These are phyloP conservation scores for Lepus americanus DNA, from an alignment of 2,113 vertebrate genomes.

Conservation along the genomic window DNA sequence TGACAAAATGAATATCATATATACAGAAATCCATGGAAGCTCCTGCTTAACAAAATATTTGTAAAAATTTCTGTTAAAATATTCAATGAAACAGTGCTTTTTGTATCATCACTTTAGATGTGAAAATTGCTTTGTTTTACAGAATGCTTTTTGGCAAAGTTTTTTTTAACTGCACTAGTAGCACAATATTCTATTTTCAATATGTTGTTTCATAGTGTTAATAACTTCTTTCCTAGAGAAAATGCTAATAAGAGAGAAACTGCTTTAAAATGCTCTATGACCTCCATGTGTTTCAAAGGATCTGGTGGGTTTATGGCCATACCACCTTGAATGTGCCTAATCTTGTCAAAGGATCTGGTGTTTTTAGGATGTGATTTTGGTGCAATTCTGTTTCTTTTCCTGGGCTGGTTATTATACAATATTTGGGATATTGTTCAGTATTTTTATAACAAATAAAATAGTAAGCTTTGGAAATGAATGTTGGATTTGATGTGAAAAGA, in stretches of 20 bases:
- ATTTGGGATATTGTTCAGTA: not conserved
- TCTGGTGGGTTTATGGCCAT: not conserved
- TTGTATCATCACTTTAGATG: not conserved
- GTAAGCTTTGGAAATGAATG: not conserved
- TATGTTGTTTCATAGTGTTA: not conserved
- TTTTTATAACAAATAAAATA: constrained; percentile 28
- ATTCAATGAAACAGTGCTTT: not conserved
- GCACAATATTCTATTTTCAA: not conserved
- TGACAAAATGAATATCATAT: not conserved
- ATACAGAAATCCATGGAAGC: constrained; percentile 27
- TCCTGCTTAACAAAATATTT: not conserved
- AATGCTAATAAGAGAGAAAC: not conserved
- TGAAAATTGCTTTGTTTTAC: constrained; percentile 31
- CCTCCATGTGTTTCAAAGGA: not conserved
- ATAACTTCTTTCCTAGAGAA: constrained; percentile 33
- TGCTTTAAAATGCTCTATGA: not conserved
- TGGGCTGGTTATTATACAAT: not conserved
- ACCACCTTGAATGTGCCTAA: no score
- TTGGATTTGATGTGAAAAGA: not conserved
- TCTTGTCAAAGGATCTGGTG: not conserved
- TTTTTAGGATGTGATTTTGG: not conserved
- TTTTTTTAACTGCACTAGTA: not conserved
- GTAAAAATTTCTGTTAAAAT: constrained; percentile 25
- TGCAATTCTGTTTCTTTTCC: not conserved
- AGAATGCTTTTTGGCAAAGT: not conserved